A percentile compares a stretch with the other conserved stretches of the same genome.
These are phyloP conservation scores for Grantiella picta DNA, from an alignment of 2,113 vertebrate genomes.

Conservation along the genomic window DNA sequence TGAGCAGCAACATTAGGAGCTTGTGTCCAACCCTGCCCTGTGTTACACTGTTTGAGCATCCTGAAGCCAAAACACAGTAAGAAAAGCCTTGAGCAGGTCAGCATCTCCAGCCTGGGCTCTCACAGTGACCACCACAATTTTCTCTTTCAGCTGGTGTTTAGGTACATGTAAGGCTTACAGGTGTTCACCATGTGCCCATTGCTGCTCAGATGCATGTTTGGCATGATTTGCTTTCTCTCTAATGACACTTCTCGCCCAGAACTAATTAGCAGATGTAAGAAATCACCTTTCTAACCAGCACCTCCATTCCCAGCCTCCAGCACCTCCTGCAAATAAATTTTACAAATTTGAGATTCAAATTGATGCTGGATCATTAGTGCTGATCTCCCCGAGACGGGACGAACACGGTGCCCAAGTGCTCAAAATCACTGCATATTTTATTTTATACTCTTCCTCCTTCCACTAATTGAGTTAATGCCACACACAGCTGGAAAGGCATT, in stretches of 20 bases:
- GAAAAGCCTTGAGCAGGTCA: background rate
- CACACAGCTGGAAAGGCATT: background rate
- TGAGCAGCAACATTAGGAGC: background rate
- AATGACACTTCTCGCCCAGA: background rate
- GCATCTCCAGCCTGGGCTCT: background rate
- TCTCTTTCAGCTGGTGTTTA: background rate
- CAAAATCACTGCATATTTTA: background rate
- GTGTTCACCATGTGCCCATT: background rate
- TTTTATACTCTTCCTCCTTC: background rate
- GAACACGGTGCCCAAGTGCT: background rate
- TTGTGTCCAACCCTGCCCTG: fast-evolving
- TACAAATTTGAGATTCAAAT: background rate
- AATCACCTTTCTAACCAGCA: background rate
- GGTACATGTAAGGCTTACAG: background rate
- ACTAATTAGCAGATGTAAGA: background rate
- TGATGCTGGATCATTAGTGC: background rate
- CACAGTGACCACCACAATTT: fast-evolving
- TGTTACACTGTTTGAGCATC: background rate
- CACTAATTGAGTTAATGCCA: background rate
- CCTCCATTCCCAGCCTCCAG: background rate
- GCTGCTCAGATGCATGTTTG: fast-evolving
- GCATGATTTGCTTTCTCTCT: background rate
- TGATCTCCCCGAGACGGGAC: background rate
- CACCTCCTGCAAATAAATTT: background rate
- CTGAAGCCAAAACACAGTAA: background rate